Conservation (phyloP, 2,888 invertebrate genomes). For the Exocentrus adspersus region DNA sequence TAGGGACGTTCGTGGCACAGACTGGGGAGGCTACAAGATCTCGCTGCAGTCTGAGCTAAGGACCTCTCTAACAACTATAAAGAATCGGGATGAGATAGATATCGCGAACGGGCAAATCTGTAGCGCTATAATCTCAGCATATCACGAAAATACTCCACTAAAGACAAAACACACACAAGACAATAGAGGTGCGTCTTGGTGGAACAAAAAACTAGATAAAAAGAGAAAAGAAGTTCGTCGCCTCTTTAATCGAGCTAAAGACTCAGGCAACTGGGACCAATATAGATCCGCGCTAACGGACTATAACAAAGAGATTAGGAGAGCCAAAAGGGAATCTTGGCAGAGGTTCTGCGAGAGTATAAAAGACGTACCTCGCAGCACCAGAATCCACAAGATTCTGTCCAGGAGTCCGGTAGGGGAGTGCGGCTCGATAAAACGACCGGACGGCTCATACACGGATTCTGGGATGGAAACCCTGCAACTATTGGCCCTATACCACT, state of each 20-base stretch:
- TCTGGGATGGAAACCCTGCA: neutral
- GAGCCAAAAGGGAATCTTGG: neutral
- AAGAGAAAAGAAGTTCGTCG: neutral
- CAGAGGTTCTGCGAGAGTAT: neutral
- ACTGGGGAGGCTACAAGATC: neutral
- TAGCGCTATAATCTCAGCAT: neutral
- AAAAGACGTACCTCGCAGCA: neutral
- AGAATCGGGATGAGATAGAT: too few species aligned
- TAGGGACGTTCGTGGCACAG: neutral
- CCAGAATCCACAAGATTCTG: neutral
- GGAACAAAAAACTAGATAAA: neutral
- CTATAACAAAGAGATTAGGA: neutral
- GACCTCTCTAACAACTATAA: too few species aligned
- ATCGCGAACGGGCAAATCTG: neutral
- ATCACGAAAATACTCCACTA: neutral
- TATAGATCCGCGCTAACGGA: neutral
- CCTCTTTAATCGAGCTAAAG: neutral
- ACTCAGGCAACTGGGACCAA: neutral
- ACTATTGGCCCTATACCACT: slow-evolving; percentile 51
- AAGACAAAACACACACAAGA: neutral
- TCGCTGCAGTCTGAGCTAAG: too few species aligned
- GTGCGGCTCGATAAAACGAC: neutral
- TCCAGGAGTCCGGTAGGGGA: neutral
- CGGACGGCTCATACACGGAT: neutral
- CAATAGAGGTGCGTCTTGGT: neutral